These are phyloP conservation scores for Potamilus streckersoni DNA, from an alignment of 1,140 invertebrate genomes.

Conservation along the genomic window DNA sequence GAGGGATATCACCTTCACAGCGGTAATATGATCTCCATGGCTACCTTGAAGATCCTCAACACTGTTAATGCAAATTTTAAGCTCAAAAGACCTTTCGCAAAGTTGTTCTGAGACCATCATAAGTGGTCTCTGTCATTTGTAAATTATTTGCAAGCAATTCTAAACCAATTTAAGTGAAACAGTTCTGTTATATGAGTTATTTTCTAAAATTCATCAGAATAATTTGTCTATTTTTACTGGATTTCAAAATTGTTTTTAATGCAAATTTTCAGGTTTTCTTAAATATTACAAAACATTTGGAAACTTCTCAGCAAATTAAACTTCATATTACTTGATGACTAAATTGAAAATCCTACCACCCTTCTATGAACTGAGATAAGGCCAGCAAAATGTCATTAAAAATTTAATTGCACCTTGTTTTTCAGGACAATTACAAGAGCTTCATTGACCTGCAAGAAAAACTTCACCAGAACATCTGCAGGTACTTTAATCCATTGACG, in stretches of 20 bases:
- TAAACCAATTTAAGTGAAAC: not conserved
- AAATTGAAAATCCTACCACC: not conserved
- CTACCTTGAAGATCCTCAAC: not conserved
- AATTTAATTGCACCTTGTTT: constrained; percentile 14
- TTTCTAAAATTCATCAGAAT: too few relatives aligned
- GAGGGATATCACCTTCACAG: constrained; percentile 84
- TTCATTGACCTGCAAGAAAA: constrained; percentile 95
- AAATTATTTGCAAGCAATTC: not conserved
- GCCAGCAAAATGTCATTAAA: not conserved
- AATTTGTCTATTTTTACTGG: too few relatives aligned
- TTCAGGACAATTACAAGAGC: constrained; percentile 67
- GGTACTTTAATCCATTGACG: constrained; percentile 64
- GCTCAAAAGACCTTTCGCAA: not conserved
- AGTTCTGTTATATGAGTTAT: too few relatives aligned
- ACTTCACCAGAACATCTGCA: constrained; percentile 97
- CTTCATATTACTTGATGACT: not conserved
- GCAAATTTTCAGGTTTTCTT: not conserved
- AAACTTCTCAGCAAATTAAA: not conserved
- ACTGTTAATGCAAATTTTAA: constrained; percentile 1
- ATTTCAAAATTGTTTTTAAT: not conserved
- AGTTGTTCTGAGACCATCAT: not conserved
- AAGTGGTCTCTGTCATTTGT: not conserved
- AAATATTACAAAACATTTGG: not conserved
- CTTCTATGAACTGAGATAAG: too few relatives aligned
- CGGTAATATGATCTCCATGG: constrained; percentile 63